Conservation (phyloP, 2,888 invertebrate species). For the Notodonta ziczac region DNA sequence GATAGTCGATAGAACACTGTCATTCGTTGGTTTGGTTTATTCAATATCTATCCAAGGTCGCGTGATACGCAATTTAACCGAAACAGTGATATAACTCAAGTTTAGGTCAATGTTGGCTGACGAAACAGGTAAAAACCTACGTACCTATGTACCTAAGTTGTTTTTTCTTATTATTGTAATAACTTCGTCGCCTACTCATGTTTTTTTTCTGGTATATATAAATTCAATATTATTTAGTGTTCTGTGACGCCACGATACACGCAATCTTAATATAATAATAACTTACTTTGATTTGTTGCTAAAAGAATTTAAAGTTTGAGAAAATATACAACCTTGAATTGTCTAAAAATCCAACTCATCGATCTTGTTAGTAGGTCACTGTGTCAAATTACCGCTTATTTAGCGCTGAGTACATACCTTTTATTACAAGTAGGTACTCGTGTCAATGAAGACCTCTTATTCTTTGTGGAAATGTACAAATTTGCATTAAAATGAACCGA, state of each 20-base stretch:
- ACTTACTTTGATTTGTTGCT: too few species aligned
- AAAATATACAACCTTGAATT: too few species aligned
- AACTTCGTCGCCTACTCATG: too few species aligned
- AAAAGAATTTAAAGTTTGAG: too few species aligned
- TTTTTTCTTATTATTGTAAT: not conserved
- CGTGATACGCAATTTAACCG: slow-evolving; percentile 17
- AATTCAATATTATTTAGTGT: too few species aligned
- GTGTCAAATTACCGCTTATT: not conserved
- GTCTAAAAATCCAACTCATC: too few species aligned
- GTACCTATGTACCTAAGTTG: not conserved
- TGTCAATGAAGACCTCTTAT: not conserved
- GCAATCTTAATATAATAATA: too few species aligned
- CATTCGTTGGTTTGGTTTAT: slow-evolving; percentile 7
- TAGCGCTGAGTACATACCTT: not conserved
- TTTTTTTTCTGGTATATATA: too few species aligned
- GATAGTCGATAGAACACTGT: slow-evolving; percentile 35
- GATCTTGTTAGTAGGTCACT: not conserved
- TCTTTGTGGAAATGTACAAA: not conserved
- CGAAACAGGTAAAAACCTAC: slow-evolving; percentile 5
- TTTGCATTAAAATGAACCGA: not conserved
- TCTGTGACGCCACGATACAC: too few species aligned
- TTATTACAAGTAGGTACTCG: not conserved
- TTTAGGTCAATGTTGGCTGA: slow-evolving; percentile 20
- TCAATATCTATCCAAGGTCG: slow-evolving; percentile 25
- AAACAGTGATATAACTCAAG: slow-evolving; percentile 15